Conservation (phyloP, 2,113 vertebrate species). For the Rutilus rutilus region DNA sequence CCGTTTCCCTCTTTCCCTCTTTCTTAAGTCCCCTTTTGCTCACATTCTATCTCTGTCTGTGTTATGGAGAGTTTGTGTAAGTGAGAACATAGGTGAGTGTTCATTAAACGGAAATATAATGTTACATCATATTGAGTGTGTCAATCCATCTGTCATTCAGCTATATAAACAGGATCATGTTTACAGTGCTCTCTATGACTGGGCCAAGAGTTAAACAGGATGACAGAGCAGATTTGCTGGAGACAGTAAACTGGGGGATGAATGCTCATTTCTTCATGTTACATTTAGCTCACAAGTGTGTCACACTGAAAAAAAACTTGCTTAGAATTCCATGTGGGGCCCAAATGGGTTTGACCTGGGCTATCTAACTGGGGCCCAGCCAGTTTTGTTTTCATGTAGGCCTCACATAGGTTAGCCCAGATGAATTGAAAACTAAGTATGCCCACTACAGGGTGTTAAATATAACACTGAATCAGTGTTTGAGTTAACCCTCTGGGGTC, state of each 20-base stretch:
- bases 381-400: no score
- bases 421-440: no score
- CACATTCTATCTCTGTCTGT: not conserved
- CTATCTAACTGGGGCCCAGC: no score
- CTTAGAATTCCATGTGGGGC: no score
- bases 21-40: not conserved
- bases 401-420: no score
- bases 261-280: not conserved
- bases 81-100: not conserved
- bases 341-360: no score
- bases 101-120: not conserved
- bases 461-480: no score
- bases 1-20: not conserved
- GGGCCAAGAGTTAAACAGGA: not conserved
- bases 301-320: no score
- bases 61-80: constrained; percentile 4
- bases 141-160: not conserved
- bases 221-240: not conserved
- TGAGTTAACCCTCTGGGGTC: no score
- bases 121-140: not conserved
- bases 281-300: no score
- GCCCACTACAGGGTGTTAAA: no score
- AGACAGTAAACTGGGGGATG: not conserved
- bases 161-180: not conserved
- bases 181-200: not conserved